Conservation (phyloP, 1,140 invertebrate species). For the Homarus americanus region DNA sequence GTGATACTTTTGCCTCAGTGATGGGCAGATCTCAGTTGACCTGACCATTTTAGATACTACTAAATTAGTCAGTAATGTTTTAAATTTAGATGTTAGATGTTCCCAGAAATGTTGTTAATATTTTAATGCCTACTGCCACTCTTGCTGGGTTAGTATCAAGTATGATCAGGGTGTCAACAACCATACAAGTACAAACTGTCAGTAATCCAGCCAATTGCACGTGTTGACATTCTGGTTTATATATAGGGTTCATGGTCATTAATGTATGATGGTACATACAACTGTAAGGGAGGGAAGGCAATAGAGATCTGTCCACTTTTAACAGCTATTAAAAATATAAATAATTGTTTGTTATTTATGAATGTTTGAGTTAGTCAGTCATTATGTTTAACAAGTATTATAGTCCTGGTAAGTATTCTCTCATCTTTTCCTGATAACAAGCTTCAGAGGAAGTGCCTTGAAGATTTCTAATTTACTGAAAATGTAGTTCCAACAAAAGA, state of each 20-base stretch:
- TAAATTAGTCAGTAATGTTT: background rate
- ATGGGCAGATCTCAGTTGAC: background rate
- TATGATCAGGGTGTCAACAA: constrained; percentile 20
- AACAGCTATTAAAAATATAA: background rate
- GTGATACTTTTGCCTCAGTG: background rate
- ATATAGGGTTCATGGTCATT: background rate
- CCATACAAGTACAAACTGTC: constrained; percentile 8
- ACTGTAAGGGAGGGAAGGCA: background rate
- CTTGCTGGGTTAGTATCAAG: background rate
- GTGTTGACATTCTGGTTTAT: constrained; percentile 29
- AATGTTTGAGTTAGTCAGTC: background rate
- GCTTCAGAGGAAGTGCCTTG: constrained; percentile 3
- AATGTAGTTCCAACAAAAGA: background rate
- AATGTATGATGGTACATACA: background rate
- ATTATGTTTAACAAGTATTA: background rate
- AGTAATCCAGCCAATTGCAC: constrained; percentile 41
- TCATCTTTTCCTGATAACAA: background rate
- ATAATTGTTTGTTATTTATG: background rate
- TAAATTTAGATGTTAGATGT: background rate
- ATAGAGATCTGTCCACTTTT: background rate
- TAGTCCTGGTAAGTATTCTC: background rate
- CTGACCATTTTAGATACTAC: background rate
- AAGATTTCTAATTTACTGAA: background rate
- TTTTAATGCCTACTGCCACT: background rate
- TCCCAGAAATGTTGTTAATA: background rate